Percentiles rank a stretch among this genome's conserved stretches.
phyloP scores from a whole-genome alignment of 2,797 vertebrate genomes.

The Pipistrellus pipistrellus region DNA sequence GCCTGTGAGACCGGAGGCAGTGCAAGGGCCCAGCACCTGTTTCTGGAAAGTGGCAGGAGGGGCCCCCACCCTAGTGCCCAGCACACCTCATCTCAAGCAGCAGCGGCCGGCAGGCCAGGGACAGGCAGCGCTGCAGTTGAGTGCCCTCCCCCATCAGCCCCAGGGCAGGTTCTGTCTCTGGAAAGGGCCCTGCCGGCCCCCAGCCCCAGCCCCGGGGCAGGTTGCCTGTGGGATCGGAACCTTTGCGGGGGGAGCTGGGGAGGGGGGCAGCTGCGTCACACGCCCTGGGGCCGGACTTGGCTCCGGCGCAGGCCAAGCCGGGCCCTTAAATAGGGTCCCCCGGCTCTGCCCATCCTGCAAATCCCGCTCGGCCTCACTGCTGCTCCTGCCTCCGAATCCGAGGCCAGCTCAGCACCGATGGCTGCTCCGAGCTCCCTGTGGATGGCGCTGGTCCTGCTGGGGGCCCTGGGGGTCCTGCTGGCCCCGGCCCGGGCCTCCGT shows the following conservation, averaged over 20 bases:
- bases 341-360: conserved; percentile 18
- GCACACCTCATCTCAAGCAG: not conserved
- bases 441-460: conserved; percentile 87
- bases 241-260: not conserved
- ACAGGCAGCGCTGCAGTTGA: too few relatives aligned
- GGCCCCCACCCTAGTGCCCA: too few relatives aligned
- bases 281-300: conserved; percentile 66
- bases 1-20: not conserved
- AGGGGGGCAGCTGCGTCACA: conserved; percentile 68
- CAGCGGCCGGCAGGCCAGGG: not conserved
- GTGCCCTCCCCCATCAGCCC: not conserved
- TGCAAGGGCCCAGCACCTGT: rapidly evolving
- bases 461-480: conserved; percentile 79
- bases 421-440: conserved; percentile 67
- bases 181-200: not conserved
- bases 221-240: not conserved
- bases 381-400: not conserved
- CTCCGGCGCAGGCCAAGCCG: not conserved
- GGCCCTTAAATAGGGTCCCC: conserved; percentile 87
- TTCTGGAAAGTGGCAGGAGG: not conserved
- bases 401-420: conserved; percentile 46
- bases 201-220: not conserved
- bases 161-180: too few relatives aligned
- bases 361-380: not conserved
- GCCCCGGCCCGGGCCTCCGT: conserved; percentile 78